Percentiles rank a stretch among this genome's conserved stretches.
Evolutionary conservation across 2,888 invertebrate species (phyloP).

Genomic region (Orthosia incerta): DNA sequence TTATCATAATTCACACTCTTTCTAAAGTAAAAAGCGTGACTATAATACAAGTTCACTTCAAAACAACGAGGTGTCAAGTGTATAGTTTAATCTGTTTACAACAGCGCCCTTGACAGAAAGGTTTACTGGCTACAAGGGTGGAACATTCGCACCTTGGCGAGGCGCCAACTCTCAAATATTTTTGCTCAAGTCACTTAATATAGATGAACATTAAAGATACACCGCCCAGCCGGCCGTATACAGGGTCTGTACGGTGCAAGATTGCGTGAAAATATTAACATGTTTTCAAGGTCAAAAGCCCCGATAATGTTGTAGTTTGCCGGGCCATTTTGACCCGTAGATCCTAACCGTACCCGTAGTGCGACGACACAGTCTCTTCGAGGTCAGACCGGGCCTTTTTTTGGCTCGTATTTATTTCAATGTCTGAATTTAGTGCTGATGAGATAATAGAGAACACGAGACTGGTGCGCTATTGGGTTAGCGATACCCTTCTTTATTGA

Average conservation of each 20-base stretch:
- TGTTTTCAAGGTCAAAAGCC: conserved; percentile 45
- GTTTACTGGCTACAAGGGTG: conserved; percentile 53
- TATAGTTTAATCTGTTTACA: conserved; percentile 54
- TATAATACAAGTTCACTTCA: background rate
- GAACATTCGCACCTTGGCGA: conserved; percentile 54
- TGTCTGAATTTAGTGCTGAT: conserved; percentile 45
- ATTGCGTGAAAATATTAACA: conserved; percentile 58
- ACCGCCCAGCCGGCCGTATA: conserved; percentile 28
- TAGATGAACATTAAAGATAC: conserved; percentile 64
- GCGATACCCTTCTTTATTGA: conserved; percentile 6
- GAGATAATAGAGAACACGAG: conserved; percentile 27
- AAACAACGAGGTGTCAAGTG: conserved; percentile 19
- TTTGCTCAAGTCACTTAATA: conserved; percentile 60
- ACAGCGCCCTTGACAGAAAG: conserved; percentile 54
- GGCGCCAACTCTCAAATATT: conserved; percentile 54
- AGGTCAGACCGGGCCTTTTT: conserved; percentile 35
- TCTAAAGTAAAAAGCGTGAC: conserved; percentile 4
- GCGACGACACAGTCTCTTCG: conserved; percentile 24
- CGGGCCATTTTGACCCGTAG: conserved; percentile 28
- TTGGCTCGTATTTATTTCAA: conserved; percentile 45
- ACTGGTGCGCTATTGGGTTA: background rate
- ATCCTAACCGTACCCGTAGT: conserved; percentile 14
- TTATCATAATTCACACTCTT: background rate
- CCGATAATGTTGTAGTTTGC: conserved; percentile 36
- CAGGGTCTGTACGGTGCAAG: conserved; percentile 34